Conservation (phyloP, 2,113 vertebrate genomes). For the Rhinoptilus africanus region DNA sequence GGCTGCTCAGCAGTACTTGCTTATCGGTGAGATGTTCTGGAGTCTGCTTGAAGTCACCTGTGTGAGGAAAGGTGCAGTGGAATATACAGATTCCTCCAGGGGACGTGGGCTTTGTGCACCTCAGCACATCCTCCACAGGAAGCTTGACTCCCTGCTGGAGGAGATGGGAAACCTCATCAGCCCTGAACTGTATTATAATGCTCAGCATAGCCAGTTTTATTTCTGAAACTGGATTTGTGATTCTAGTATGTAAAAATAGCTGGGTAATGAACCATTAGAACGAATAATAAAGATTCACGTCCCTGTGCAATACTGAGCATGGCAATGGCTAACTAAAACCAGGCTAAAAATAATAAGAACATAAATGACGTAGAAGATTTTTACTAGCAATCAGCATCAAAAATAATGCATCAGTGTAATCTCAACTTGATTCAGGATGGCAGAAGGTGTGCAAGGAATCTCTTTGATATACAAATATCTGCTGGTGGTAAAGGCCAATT, state of each 20-base stretch:
- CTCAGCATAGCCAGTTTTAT: not conserved
- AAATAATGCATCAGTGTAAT: not conserved
- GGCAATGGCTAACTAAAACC: not conserved
- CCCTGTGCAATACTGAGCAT: not conserved
- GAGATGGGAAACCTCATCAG: not conserved
- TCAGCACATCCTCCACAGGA: not conserved
- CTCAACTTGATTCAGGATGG: not conserved
- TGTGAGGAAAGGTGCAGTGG: not conserved
- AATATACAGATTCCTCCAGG: not conserved
- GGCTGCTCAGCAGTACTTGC: not conserved
- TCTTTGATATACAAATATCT: constrained; percentile 61
- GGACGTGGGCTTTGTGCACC: not conserved
- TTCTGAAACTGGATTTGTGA: not conserved
- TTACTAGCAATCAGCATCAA: constrained; percentile 36
- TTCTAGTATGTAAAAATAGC: not conserved
- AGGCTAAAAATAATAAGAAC: constrained; percentile 34
- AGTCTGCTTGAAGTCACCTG: not conserved
- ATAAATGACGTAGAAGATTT: constrained; percentile 2
- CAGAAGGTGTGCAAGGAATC: not conserved
- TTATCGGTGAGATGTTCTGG: not conserved
- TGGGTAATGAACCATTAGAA: not conserved
- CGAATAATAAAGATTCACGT: constrained; percentile 7
- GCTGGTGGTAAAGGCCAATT: constrained; percentile 15
- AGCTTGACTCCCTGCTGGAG: not conserved
- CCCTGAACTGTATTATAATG: not conserved